Evolutionary conservation across 2,797 vertebrate genomes (phyloP).

Genomic region (Gallinago solitaria): DNA sequence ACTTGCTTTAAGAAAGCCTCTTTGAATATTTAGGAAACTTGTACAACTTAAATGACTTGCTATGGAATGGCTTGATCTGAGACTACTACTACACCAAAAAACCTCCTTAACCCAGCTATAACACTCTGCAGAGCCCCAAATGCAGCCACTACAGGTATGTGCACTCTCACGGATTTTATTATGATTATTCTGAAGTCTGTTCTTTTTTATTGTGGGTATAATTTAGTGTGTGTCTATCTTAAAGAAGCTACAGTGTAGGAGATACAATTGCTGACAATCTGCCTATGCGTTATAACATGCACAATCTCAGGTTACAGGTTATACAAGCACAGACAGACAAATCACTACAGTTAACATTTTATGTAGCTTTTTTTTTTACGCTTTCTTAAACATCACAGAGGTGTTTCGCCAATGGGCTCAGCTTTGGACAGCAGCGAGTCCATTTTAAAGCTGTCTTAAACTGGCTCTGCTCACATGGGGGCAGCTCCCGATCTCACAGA

Average conservation of each 20-base stretch:
- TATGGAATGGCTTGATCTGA: neutral
- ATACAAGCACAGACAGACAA: neutral
- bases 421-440: accelerated
- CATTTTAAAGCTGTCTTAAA: neutral
- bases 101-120: accelerated
- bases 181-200: neutral
- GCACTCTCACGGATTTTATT: neutral
- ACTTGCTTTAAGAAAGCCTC: neutral
- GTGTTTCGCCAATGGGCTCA: neutral
- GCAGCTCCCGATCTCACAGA: neutral
- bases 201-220: neutral
- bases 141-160: neutral
- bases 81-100: neutral
- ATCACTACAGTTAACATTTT: neutral
- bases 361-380: neutral
- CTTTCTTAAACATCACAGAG: neutral
- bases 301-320: neutral
- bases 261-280: neutral
- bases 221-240: neutral
- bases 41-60: neutral
- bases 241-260: neutral
- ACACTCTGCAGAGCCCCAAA: neutral
- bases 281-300: neutral
- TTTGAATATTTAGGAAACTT: neutral
- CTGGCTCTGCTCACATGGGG: neutral